Percentiles rank a stretch among this genome's conserved stretches.
Evolutionary conservation across 2,797 vertebrate species (phyloP).

Genomic region (Callimico goeldii): DNA sequence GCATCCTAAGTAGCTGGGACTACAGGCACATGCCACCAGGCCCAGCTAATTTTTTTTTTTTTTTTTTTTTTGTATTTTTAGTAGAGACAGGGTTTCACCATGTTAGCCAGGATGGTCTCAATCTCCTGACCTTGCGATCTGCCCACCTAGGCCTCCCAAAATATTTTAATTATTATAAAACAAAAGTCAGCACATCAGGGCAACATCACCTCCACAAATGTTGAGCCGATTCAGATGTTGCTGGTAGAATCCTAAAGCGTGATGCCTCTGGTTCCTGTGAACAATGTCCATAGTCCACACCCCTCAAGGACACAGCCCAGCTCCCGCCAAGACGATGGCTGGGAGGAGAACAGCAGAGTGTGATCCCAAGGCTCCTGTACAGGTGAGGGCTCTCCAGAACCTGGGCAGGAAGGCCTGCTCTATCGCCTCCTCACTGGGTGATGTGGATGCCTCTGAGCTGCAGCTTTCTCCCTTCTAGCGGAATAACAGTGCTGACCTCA

Average conservation of each 20-base stretch:
- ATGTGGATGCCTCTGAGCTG: not conserved
- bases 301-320: rapidly evolving
- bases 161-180: constrained; percentile 17
- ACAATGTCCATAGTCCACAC: not conserved
- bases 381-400: not conserved
- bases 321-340: not conserved
- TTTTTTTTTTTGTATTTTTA: no score
- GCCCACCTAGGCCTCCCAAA: no score
- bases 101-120: no score
- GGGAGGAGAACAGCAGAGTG: not conserved
- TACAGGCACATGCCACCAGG: no score
- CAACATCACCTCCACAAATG: not conserved
- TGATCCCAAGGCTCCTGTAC: not conserved
- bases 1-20: no score
- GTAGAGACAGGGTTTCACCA: no score
- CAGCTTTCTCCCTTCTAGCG: not conserved
- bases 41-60: no score
- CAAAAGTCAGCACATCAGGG: not conserved
- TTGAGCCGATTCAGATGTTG: not conserved
- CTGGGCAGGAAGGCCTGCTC: not conserved
- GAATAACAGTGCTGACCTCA: not conserved
- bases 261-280: not conserved
- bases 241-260: not conserved
- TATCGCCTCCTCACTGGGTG: rapidly evolving
- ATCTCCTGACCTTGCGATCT: no score